These are phyloP conservation scores for Mycogona germanica DNA, from an alignment of 2,888 invertebrate species.

Conservation along the genomic window DNA sequence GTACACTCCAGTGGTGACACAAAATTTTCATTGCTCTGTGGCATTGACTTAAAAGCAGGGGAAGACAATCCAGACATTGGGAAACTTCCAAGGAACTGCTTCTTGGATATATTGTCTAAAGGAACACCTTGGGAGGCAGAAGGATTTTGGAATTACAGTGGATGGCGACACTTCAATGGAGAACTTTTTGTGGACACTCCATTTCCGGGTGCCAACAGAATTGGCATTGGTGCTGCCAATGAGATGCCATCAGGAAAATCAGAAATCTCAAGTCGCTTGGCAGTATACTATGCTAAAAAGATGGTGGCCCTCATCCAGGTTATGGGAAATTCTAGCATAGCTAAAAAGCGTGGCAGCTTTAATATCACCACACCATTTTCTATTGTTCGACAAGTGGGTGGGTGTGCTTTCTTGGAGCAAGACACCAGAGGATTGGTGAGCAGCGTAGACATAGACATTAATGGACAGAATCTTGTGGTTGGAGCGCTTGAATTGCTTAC, in stretches of 20 bases:
- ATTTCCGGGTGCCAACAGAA: neutral
- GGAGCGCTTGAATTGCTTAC: conserved; percentile 3
- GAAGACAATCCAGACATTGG: too few relatives aligned
- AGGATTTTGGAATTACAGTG: conserved; percentile 8
- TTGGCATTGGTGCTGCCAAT: conserved; percentile 2
- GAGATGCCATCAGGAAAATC: neutral
- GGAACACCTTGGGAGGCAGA: conserved; percentile 4
- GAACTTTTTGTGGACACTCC: neutral
- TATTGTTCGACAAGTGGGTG: conserved; percentile 6
- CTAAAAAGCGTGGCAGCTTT: neutral
- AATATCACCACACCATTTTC: conserved; percentile 13
- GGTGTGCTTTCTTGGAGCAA: neutral
- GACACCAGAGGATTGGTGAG: neutral
- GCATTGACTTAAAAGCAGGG: too few relatives aligned
- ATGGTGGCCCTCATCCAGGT: neutral
- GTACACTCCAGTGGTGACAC: neutral
- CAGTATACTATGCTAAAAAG: neutral
- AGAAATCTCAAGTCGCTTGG: neutral
- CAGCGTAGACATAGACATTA: conserved; percentile 1
- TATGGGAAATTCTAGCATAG: too few relatives aligned
- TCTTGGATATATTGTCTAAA: neutral
- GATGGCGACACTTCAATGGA: conserved; percentile 4
- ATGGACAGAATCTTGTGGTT: neutral
- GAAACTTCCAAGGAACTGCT: neutral
- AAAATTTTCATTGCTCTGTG: too few relatives aligned